Percentiles rank a stretch among this genome's conserved stretches.
phyloP scores from a whole-genome alignment of 2,888 invertebrate species.

The Galerucella nymphaeae region DNA sequence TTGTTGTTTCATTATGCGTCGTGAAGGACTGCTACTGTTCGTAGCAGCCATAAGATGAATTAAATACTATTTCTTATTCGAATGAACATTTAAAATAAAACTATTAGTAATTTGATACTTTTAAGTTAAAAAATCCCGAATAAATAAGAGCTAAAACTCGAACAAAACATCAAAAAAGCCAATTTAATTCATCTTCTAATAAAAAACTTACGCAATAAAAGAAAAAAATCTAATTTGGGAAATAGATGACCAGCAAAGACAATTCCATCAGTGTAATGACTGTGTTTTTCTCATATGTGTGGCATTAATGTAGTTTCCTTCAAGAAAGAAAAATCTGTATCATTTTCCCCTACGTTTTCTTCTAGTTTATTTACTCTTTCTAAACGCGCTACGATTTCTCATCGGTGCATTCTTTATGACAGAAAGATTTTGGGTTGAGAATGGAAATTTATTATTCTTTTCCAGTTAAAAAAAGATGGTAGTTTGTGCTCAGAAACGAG shows the following conservation, averaged over 20 bases:
- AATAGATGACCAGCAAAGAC: conserved; percentile 39
- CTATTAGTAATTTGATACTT: no score
- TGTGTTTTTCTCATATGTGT: conserved; percentile 48
- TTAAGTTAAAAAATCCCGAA: not conserved
- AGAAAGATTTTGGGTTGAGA: conserved; percentile 50
- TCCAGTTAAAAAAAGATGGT: conserved; percentile 1
- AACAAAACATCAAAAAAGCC: conserved; percentile 3
- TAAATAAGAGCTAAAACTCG: not conserved
- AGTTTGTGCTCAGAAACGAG: not conserved
- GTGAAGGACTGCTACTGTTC: no score
- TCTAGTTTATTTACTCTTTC: conserved; percentile 53
- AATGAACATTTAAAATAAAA: no score
- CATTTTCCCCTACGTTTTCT: conserved; percentile 50
- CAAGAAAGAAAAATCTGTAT: conserved; percentile 53
- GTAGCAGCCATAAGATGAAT: no score
- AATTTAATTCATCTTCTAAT: conserved; percentile 8
- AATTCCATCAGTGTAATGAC: conserved; percentile 42
- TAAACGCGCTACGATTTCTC: conserved; percentile 51
- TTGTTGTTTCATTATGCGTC: no score
- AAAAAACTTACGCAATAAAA: conserved; percentile 20
- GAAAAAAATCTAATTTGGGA: conserved; percentile 36
- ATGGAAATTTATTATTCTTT: conserved; percentile 46
- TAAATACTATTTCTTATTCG: no score
- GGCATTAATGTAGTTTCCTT: conserved; percentile 52
- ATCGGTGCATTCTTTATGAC: conserved; percentile 53